Evolutionary conservation across 2,113 vertebrate genomes (phyloP), one percentile per base, ranked within the genome.

Genomic region (Malurus cyaneus): DNA sequence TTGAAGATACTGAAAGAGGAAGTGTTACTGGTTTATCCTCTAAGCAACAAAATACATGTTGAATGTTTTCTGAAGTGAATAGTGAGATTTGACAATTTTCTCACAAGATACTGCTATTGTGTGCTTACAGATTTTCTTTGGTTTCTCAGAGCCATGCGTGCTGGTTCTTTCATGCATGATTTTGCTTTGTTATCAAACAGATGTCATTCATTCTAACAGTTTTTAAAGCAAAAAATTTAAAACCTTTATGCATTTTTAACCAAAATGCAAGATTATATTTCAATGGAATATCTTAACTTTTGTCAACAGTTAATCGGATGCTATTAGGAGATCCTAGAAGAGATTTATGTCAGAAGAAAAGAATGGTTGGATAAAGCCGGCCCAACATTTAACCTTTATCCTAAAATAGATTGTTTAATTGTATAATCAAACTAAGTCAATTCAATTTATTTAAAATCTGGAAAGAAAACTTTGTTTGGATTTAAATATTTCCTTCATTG

Each of bases 1-100:
- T 81, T 74, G 72, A 90, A 96, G 76, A 84, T 76, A 74, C 56
- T 49, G 80, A 72, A 96, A 86, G 82, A 84, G 82, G 69, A 93
- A 84, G 80, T 93, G 93, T 78, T 70, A 50, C 82, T 80, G 60
- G 54, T 88, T 64, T 53, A 50, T 41, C 5, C 3, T 57, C 56
- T 62, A 57, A 89, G 84, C 74, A 76, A 31, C 60, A 90, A 90
- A 79, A 88, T 54, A 41, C 7, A 50, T 6, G 41, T 6, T 25
- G 61, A 86, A 70, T 56, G 41, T 65, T 86, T 77, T 74, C 61
- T 79, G 41, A 86, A 93, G 60, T 21, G 28, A 86, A 52, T 26
- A 83, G 89, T 11, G 47, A 69, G 34, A 21, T 79, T 34, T 83
- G 77, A 94, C 71, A 84, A 26, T 72, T 59, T 81, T 90, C 69